Evolutionary conservation across 2,888 invertebrate species (phyloP).

Genomic region (Mythimna albipuncta): DNA sequence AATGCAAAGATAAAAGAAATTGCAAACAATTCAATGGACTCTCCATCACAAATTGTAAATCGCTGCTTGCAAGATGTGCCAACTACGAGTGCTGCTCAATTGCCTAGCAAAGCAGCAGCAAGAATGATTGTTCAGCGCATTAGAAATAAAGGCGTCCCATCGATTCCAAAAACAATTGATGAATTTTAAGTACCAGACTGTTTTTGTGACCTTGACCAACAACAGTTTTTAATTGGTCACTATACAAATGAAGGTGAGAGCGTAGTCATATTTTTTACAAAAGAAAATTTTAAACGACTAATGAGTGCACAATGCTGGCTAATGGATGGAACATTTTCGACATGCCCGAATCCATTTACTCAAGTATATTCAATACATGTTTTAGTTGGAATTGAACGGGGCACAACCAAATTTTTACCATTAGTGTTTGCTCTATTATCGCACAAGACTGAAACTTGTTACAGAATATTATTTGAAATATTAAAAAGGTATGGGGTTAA

Average conservation of each 20-base stretch:
- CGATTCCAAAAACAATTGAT: background rate
- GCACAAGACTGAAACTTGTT: background rate
- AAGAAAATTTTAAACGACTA: background rate
- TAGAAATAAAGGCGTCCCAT: background rate
- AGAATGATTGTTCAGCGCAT: conserved; percentile 4
- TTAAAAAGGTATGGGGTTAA: background rate
- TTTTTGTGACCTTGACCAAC: background rate
- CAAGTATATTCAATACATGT: background rate
- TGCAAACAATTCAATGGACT: too few species aligned
- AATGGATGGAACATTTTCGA: background rate
- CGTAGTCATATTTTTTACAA: background rate
- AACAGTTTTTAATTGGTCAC: background rate
- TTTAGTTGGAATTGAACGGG: background rate
- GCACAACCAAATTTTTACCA: background rate
- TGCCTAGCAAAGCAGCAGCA: conserved; percentile 2
- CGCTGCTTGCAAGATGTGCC: too few species aligned
- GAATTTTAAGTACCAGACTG: background rate
- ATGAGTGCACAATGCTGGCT: background rate
- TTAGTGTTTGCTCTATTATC: background rate
- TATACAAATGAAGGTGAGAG: background rate
- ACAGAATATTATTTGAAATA: background rate
- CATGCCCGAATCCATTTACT: background rate
- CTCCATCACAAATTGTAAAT: too few species aligned
- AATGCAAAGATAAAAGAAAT: too few species aligned
- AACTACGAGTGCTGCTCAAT: too few species aligned